Conservation (phyloP, 2,888 invertebrate species). For the Drosophila robusta region DNA sequence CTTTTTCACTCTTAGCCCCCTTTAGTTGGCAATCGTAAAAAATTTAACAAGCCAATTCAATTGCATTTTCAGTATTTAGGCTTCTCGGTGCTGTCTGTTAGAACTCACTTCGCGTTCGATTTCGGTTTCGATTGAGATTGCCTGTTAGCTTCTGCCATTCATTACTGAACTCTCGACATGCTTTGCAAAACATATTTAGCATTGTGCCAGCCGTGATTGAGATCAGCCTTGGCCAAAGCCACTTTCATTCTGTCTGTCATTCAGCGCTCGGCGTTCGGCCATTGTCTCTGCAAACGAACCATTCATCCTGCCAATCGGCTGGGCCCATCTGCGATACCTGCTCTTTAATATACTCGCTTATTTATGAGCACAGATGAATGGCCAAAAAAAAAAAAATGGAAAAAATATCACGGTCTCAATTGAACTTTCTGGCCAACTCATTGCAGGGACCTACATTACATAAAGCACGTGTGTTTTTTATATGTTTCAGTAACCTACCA, state of each 20-base stretch:
- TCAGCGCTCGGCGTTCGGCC: neutral
- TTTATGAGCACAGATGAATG: neutral
- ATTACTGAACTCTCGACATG: neutral
- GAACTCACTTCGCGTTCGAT: neutral
- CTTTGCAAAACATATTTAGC: constrained; percentile 20
- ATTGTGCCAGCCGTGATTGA: constrained; percentile 48
- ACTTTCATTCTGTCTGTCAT: constrained; percentile 9
- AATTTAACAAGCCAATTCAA: neutral
- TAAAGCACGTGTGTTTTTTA: neutral
- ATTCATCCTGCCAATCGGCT: neutral
- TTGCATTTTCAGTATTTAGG: neutral
- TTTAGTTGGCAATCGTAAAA: neutral
- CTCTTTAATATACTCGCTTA: neutral
- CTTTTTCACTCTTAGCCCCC: no score
- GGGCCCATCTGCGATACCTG: neutral
- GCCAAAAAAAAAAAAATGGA: neutral
- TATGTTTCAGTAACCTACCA: neutral
- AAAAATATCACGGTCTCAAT: neutral
- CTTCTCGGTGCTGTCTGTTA: neutral
- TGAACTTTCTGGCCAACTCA: neutral
- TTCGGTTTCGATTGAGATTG: constrained; percentile 18
- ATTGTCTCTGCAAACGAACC: constrained; percentile 8
- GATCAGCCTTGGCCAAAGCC: constrained; percentile 35
- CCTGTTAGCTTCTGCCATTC: constrained; percentile 4
- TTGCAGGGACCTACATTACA: neutral